Evolutionary conservation across 2,113 vertebrate species (phyloP).

Genomic region (Prinia subflava): DNA sequence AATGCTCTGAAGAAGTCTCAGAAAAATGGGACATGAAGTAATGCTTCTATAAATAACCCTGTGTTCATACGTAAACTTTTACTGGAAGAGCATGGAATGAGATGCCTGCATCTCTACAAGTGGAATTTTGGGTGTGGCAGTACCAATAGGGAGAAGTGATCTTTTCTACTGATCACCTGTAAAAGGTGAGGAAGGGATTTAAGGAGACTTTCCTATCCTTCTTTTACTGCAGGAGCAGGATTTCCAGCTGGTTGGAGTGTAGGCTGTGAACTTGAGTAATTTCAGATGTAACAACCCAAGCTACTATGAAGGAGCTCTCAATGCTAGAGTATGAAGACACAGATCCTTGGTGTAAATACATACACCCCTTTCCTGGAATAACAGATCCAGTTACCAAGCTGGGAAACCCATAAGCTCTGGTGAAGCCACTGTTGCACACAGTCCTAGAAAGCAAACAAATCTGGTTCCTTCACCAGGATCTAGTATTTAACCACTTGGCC

Average conservation of each 20-base stretch:
- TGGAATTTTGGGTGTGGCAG: not conserved
- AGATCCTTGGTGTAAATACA: not conserved
- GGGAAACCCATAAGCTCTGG: not conserved
- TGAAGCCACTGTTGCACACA: not conserved
- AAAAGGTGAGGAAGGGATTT: not conserved
- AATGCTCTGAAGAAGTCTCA: constrained; percentile 14
- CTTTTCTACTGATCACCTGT: not conserved
- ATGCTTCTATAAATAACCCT: constrained; percentile 48
- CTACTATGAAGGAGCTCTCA: not conserved
- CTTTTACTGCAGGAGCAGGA: not conserved
- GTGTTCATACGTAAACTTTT: constrained; percentile 28
- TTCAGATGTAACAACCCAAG: not conserved
- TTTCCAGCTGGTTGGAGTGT: not conserved
- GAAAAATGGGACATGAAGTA: constrained; percentile 40
- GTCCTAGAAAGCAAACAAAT: constrained; percentile 44
- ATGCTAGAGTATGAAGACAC: not conserved
- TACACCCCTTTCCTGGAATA: not conserved
- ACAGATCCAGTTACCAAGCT: not conserved
- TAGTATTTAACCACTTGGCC: constrained; percentile 22
- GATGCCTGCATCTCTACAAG: not conserved
- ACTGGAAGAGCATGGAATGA: constrained; percentile 39
- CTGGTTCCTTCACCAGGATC: not conserved
- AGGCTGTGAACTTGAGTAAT: not conserved
- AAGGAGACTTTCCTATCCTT: not conserved
- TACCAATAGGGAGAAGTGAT: not conserved